Conservation (phyloP, 2,797 vertebrate species). For the Etheostoma perlongum region DNA sequence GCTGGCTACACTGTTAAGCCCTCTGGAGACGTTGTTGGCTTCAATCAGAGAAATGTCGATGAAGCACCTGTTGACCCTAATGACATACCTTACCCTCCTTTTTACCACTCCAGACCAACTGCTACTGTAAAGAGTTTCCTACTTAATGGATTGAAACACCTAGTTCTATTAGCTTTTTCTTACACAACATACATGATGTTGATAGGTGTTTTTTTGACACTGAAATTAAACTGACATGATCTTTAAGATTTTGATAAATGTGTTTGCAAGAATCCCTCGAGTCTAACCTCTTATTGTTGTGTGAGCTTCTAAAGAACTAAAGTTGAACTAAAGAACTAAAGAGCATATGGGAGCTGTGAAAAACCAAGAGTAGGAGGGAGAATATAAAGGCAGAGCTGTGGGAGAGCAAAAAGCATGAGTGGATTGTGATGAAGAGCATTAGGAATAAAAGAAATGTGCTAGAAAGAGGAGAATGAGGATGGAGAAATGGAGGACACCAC, state of each 20-base stretch:
- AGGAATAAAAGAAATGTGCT: slow-evolving; percentile 36
- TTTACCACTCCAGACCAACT: too few relatives aligned
- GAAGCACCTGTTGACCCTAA: too few relatives aligned
- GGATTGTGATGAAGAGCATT: slow-evolving; percentile 49
- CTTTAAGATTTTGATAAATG: slow-evolving; percentile 33
- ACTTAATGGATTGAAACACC: too few relatives aligned
- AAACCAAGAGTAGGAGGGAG: slow-evolving; percentile 21
- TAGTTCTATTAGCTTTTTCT: not conserved
- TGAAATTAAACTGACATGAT: slow-evolving; percentile 36
- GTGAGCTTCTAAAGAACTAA: not conserved
- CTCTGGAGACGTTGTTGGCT: too few relatives aligned
- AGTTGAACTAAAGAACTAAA: not conserved
- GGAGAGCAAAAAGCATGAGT: slow-evolving; percentile 49
- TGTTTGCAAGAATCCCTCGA: not conserved
- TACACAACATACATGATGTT: slow-evolving; percentile 10
- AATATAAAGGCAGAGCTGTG: slow-evolving; percentile 53
- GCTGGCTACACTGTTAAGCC: too few relatives aligned
- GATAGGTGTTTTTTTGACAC: slow-evolving; percentile 20
- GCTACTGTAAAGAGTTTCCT: too few relatives aligned
- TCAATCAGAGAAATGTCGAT: too few relatives aligned
- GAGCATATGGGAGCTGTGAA: slow-evolving; percentile 28
- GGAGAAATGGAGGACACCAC: slow-evolving; percentile 16
- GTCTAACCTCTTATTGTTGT: slow-evolving; percentile 21
- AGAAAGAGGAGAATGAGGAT: slow-evolving; percentile 9
- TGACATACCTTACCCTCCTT: too few relatives aligned